Evolutionary conservation across 1,140 invertebrate genomes (phyloP), one percentile per base, ranked within the genome.

Genomic region (Eumeta japonica): DNA sequence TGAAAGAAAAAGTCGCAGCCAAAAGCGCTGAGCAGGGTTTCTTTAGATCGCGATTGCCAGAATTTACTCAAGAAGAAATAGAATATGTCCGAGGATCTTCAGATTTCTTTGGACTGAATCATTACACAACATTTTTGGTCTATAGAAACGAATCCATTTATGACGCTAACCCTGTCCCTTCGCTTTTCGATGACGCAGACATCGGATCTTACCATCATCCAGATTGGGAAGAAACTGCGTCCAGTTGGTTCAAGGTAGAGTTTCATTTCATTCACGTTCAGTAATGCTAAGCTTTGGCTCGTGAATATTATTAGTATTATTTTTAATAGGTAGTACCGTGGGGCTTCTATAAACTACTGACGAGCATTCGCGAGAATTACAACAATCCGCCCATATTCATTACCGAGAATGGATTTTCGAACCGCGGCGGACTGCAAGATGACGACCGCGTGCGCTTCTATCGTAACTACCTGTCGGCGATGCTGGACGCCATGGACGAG

Each of bases 41-140:
- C 37, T 16, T 39, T 12, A 36, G 28, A 20, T 62, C 58, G 1
- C 45, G 66, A n/a, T 45, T 71, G 5, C 66, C 62, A 2, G 37
- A 28, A 10, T 66, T 68, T 34, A 56, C 50, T 0, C 30, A 31
- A n/a, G 47, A 53, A 15, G 81, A 83, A 64, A 68, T 79, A 45
- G 48, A 71, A 39, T 48, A 63, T 28, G 64, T 84, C 3, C 75
- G 75, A 41, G 68, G 71, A 4, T 58, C 61, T 13, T 48, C 47
- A 18, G 68, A 74, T 43, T 74, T 65, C 50, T 62, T 73, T 24
- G 55, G n/a, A 14, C 12, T 56, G 1, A 50, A 55, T 34, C 50
- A 52, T 19, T 55, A 52, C 33, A 52, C 68, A 9, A 62, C 73
- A 10, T 45, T 42, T 30, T 37, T 51, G 13, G 35, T 52, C 16